Conservation (phyloP, 2,113 vertebrate genomes). For the Tetraodon nigroviridis region DNA sequence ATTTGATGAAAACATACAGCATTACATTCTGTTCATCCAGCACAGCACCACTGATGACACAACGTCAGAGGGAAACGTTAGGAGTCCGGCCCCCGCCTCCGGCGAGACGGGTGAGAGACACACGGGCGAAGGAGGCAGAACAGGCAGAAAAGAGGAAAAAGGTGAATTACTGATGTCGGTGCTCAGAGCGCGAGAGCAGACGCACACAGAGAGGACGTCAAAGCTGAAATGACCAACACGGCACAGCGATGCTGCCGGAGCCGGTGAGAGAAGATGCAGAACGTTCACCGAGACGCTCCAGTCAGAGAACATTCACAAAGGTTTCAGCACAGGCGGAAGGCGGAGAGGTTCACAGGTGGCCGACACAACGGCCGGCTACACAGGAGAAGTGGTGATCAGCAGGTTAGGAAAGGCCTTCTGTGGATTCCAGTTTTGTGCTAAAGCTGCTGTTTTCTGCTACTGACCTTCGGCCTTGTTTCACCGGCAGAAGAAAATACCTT, state of each 20-base stretch:
- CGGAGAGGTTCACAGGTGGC: constrained; percentile 29
- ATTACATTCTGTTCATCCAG: constrained; percentile 48
- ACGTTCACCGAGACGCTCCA: constrained; percentile 23
- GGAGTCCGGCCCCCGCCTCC: constrained; percentile 43
- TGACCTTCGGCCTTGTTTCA: constrained; percentile 46
- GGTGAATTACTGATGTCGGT: constrained; percentile 61
- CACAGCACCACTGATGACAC: constrained; percentile 47
- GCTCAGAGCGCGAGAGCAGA: constrained; percentile 48
- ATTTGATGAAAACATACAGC: constrained; percentile 52
- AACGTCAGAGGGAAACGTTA: constrained; percentile 46
- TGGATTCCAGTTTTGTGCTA: constrained; percentile 29
- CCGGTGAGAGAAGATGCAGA: constrained; percentile 51
- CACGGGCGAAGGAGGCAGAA: constrained; percentile 46
- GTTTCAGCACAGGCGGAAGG: constrained; percentile 23
- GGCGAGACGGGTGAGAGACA: constrained; percentile 27
- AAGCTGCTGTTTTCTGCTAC: constrained; percentile 50
- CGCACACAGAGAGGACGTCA: constrained; percentile 43
- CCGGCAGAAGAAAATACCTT: constrained; percentile 36
- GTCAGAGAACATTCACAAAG: constrained; percentile 50
- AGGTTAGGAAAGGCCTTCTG: constrained; percentile 53
- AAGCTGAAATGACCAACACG: constrained; percentile 61
- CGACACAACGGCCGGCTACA: constrained; percentile 35
- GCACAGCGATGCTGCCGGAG: constrained; percentile 61
- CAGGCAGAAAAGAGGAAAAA: constrained; percentile 52
- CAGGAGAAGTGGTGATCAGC: constrained; percentile 41